Conservation (phyloP, 92 coral and sea anemone species). For the Porites divaricata region DNA sequence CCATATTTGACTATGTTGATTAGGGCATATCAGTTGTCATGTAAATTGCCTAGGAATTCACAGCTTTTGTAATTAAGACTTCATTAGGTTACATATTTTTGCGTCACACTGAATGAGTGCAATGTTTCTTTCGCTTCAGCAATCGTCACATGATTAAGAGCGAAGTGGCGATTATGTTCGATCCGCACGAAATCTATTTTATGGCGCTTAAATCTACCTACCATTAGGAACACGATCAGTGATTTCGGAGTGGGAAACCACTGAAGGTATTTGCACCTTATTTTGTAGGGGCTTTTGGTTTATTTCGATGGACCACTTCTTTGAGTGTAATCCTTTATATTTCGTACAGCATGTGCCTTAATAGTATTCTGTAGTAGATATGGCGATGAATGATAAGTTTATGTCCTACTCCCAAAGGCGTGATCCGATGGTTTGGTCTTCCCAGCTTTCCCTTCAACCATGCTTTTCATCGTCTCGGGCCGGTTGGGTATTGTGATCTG, state of each 20-base stretch:
- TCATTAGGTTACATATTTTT: constrained; percentile 1
- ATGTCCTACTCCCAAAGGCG: background rate
- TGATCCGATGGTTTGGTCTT: background rate
- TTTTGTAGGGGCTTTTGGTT: background rate
- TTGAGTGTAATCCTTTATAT: background rate
- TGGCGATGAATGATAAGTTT: background rate
- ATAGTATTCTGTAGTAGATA: background rate
- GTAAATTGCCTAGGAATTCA: constrained; percentile 27
- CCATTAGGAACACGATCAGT: background rate
- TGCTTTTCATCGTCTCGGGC: background rate
- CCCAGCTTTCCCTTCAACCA: background rate
- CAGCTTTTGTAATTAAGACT: constrained; percentile 24
- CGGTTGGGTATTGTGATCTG: background rate
- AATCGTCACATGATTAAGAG: background rate
- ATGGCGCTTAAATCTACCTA: background rate
- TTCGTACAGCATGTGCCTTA: background rate
- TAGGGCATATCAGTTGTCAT: constrained; percentile 15
- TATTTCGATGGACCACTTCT: background rate
- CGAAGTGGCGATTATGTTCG: background rate
- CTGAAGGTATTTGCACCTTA: background rate
- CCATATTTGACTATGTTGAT: constrained; percentile 1
- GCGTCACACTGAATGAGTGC: background rate
- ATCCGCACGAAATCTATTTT: background rate
- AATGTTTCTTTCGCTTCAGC: background rate
- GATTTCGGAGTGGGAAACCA: background rate